These are phyloP conservation scores for Coenonympha arcania DNA, from an alignment of 2,888 invertebrate species.

Conservation along the genomic window DNA sequence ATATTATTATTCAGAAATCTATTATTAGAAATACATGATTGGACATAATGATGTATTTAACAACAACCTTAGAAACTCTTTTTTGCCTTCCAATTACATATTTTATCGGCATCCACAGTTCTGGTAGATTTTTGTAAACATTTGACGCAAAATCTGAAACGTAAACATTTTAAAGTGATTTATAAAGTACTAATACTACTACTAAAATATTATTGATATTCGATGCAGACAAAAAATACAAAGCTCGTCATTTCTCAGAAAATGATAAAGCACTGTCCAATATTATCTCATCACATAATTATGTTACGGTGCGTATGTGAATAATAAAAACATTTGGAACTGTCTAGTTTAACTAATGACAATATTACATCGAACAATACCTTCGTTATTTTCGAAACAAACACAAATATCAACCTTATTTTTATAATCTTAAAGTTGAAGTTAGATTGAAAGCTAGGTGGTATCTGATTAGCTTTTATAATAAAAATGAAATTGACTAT, in stretches of 20 bases:
- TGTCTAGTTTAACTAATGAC: conserved; percentile 60
- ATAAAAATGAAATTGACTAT: conserved; percentile 40
- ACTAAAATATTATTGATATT: too few species aligned
- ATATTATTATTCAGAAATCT: not conserved
- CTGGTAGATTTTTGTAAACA: too few species aligned
- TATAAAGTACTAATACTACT: too few species aligned
- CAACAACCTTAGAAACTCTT: too few species aligned
- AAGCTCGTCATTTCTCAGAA: conserved; percentile 6
- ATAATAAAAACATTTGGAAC: conserved; percentile 58
- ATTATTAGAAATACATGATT: not conserved
- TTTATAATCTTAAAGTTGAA: conserved; percentile 24
- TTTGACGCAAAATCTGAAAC: too few species aligned
- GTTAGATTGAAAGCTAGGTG: conserved; percentile 10
- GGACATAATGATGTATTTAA: not conserved
- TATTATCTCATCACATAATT: conserved; percentile 28
- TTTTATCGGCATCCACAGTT: too few species aligned
- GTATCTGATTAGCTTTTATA: conserved; percentile 16
- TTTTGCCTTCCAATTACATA: too few species aligned
- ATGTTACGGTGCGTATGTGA: conserved; percentile 43
- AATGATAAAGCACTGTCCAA: conserved; percentile 15
- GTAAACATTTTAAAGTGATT: too few species aligned
- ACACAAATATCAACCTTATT: conserved; percentile 22
- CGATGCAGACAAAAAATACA: not conserved
- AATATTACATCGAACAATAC: conserved; percentile 55
- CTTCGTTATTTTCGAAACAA: conserved; percentile 26